These are phyloP conservation scores for Bolinopsis microptera DNA, from an alignment of 37 sponge, comb jelly and placozoan species.

Conservation along the genomic window DNA sequence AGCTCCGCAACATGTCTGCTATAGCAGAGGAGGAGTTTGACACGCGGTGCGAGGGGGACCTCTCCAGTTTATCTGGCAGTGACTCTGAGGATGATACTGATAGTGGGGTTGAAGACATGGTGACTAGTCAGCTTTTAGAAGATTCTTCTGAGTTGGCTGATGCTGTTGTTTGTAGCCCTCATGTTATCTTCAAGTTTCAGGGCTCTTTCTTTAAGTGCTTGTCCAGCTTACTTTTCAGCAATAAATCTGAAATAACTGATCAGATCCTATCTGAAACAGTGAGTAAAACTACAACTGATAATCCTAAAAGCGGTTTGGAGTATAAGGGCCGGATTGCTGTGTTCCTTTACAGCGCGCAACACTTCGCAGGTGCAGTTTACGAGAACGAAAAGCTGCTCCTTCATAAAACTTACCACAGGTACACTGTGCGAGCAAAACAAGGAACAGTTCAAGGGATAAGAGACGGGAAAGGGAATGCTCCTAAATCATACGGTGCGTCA, in stretches of 20 bases:
- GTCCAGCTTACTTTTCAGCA: not conserved
- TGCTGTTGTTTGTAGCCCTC: not conserved
- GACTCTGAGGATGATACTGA: not conserved
- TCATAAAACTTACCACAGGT: slow-evolving; percentile 99
- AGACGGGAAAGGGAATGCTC: slow-evolving; percentile 82
- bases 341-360: slow-evolving; percentile 67
- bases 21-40: slow-evolving; percentile 81
- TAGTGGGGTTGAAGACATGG: not conserved
- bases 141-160: slow-evolving; percentile 7
- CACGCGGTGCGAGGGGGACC: slow-evolving; percentile 57
- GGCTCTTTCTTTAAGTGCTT: not conserved
- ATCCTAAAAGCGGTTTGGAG: not conserved
- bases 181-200: not conserved
- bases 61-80: not conserved
- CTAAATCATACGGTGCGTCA: slow-evolving; percentile 68
- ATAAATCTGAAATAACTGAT: not conserved
- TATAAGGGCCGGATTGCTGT: slow-evolving; percentile 2
- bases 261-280: not conserved
- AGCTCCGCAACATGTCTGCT: slow-evolving; percentile 41
- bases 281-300: not conserved
- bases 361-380: slow-evolving; percentile 96
- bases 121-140: not conserved
- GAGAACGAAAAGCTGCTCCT: slow-evolving; percentile 70
- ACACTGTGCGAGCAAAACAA: slow-evolving; percentile 92
- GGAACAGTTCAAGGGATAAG: slow-evolving; percentile 86